These are phyloP conservation scores for Drosophila lini DNA, from an alignment of 1,140 invertebrate genomes.

Conservation along the genomic window DNA sequence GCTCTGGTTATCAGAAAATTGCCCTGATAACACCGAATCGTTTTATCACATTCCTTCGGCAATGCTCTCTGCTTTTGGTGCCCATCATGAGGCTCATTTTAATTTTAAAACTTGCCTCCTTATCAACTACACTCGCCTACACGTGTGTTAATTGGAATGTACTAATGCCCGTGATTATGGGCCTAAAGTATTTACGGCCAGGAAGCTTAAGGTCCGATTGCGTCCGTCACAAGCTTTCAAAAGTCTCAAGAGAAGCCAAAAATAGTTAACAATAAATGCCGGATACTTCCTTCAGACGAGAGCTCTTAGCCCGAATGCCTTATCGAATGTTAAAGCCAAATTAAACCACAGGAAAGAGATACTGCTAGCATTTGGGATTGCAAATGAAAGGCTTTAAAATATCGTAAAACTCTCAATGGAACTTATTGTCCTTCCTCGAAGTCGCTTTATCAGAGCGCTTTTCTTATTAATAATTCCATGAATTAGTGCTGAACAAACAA, in stretches of 20 bases:
- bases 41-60: slow-evolving; percentile 39
- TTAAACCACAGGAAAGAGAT: slow-evolving; percentile 35
- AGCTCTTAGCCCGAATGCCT: slow-evolving; percentile 10
- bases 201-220: slow-evolving; percentile 23
- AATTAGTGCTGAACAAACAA: not conserved
- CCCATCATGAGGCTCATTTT: slow-evolving; percentile 39
- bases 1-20: slow-evolving; percentile 58
- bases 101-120: slow-evolving; percentile 41
- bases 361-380: not conserved
- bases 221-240: slow-evolving; percentile 24
- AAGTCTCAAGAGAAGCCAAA: slow-evolving; percentile 10
- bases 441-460: not conserved
- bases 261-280: slow-evolving; percentile 23
- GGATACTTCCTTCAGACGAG: slow-evolving; percentile 14
- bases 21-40: slow-evolving; percentile 47
- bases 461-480: not conserved
- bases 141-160: slow-evolving; percentile 47
- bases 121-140: slow-evolving; percentile 37
- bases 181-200: slow-evolving; percentile 25
- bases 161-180: slow-evolving; percentile 34
- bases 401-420: not conserved
- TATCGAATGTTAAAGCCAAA: slow-evolving; percentile 28
- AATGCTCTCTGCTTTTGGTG: slow-evolving; percentile 22
- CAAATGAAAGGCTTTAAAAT: no score
- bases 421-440: not conserved